These are phyloP conservation scores for Brachyalestes nurse DNA, from an alignment of 2,797 vertebrate species.

Conservation along the genomic window DNA sequence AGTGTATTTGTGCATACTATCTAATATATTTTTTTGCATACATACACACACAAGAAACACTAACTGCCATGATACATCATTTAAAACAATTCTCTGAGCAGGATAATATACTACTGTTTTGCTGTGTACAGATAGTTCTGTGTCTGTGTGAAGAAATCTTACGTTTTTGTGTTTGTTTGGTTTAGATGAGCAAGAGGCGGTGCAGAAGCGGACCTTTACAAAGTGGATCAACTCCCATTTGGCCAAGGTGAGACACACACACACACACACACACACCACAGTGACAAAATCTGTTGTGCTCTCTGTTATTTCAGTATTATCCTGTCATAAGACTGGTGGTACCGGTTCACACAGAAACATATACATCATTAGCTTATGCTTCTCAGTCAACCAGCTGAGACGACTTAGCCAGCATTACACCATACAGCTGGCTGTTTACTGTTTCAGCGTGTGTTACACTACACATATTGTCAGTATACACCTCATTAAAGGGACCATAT, in stretches of 20 bases:
- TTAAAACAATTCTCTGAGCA: no score
- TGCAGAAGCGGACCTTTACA: conserved; percentile 98
- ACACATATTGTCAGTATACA: not conserved
- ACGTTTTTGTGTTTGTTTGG: conserved; percentile 41
- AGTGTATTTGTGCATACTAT: no score
- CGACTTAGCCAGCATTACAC: conserved; percentile 62
- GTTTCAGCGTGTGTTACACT: not conserved
- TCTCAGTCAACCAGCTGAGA: conserved; percentile 62
- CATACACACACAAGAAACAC: no score
- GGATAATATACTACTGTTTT: no score
- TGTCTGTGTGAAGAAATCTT: conserved; percentile 41
- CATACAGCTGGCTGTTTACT: not conserved
- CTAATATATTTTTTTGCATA: no score
- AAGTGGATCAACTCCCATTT: conserved; percentile 99
- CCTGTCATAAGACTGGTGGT: conserved; percentile 64
- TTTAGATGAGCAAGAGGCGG: conserved; percentile 96
- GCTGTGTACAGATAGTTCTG: not conserved
- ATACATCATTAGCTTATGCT: conserved; percentile 10
- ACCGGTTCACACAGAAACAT: conserved; percentile 26
- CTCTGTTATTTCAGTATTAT: conserved; percentile 38
- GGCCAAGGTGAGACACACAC: conserved; percentile 86
- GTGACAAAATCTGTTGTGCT: conserved; percentile 19
- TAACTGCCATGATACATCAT: no score
- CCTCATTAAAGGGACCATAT: not conserved
- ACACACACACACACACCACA: conserved; percentile 13